A percentile compares a stretch with the other conserved stretches of the same genome.
Evolutionary conservation across 2,797 vertebrate species (phyloP).

Genomic region (Kryptolebias ocellatus): DNA sequence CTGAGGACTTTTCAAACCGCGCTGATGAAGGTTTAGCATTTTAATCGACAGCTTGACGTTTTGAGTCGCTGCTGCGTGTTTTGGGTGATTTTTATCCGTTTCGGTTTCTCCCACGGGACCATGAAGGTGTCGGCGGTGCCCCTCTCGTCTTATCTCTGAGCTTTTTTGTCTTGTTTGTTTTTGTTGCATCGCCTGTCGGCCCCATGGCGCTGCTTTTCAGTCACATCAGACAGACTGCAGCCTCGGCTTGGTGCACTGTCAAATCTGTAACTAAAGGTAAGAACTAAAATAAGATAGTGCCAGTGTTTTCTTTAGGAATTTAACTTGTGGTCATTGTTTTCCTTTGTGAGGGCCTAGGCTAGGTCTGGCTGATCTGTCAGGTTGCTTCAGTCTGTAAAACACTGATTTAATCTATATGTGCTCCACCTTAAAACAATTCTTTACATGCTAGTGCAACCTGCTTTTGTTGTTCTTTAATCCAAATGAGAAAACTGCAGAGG

Average conservation of each 20-base stretch:
- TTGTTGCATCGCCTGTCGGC: slow-evolving; percentile 41
- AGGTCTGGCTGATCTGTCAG: too few relatives aligned
- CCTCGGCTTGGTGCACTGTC: slow-evolving; percentile 27
- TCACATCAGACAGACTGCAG: slow-evolving; percentile 62
- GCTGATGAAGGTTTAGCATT: slow-evolving; percentile 13
- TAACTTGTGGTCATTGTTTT: not conserved
- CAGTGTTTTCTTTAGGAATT: fast-evolving
- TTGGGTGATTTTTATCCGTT: not conserved
- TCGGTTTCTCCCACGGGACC: not conserved
- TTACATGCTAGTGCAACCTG: too few relatives aligned
- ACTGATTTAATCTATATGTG: too few relatives aligned
- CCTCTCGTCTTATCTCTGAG: not conserved
- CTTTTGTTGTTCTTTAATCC: too few relatives aligned
- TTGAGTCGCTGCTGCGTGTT: not conserved
- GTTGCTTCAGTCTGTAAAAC: too few relatives aligned
- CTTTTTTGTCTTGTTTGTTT: slow-evolving; percentile 1
- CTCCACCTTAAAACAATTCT: too few relatives aligned
- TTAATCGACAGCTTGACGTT: not conserved
- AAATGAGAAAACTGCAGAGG: too few relatives aligned
- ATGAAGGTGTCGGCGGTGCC: not conserved
- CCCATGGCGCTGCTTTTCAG: slow-evolving; percentile 39
- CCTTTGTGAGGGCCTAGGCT: too few relatives aligned
- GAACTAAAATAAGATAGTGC: not conserved
- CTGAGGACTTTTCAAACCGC: slow-evolving; percentile 39
- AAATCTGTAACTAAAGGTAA: slow-evolving; percentile 58